phyloP scores from a whole-genome alignment of 2,113 vertebrate genomes.

The Telmatochromis brachygnathus region DNA sequence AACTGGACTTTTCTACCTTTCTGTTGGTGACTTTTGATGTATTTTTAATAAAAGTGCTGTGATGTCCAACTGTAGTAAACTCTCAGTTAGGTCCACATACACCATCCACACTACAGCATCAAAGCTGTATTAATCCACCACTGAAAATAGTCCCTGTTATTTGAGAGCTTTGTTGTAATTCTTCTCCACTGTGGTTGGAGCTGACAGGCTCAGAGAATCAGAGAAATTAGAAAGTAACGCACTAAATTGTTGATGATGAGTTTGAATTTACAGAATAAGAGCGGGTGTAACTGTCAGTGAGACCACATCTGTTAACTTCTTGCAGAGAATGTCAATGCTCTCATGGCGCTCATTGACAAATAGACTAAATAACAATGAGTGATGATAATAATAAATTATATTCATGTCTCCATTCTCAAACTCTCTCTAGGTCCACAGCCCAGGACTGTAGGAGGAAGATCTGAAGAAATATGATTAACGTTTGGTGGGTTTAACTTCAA shows the following conservation, averaged over 20 bases:
- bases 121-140: not conserved
- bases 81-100: not conserved
- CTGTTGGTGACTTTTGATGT: not conserved
- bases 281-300: rapidly evolving
- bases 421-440: not conserved
- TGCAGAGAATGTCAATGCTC: not conserved
- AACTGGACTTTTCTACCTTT: not conserved
- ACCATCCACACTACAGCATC: not conserved
- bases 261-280: not conserved
- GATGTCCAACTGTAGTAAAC: not conserved
- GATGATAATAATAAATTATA: not conserved
- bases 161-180: not conserved
- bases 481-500: not conserved
- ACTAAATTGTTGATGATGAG: no score
- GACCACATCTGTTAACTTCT: not conserved
- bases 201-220: not conserved
- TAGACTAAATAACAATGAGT: not conserved
- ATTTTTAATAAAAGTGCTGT: not conserved
- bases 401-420: not conserved
- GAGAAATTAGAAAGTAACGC: not conserved
- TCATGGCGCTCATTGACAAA: not conserved
- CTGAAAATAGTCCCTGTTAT: not conserved
- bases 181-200: not conserved
- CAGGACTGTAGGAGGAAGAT: not conserved
- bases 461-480: not conserved